phyloP scores from a whole-genome alignment of 1,140 invertebrate genomes.

The Polyergus mexicanus region DNA sequence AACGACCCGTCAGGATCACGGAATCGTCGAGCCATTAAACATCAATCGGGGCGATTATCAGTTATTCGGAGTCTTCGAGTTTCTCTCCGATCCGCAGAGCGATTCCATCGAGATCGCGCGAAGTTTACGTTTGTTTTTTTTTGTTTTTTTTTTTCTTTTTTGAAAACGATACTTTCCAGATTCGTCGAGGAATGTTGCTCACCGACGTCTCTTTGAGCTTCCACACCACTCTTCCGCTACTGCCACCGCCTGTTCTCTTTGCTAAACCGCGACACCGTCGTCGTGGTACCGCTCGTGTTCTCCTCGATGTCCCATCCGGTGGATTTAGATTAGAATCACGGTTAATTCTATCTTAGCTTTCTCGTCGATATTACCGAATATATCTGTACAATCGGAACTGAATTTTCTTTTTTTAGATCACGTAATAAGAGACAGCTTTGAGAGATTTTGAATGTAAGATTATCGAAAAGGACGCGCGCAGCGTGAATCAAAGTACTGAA shows the following conservation, averaged over 20 bases:
- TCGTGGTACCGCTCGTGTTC: constrained; percentile 27
- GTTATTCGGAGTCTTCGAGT: neutral
- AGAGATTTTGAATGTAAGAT: neutral
- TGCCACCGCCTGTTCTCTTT: constrained; percentile 26
- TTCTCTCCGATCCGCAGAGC: neutral
- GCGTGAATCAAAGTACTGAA: constrained; percentile 6
- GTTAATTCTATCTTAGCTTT: constrained; percentile 2
- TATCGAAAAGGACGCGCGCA: neutral
- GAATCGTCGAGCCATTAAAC: constrained; percentile 5
- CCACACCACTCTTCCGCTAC: constrained; percentile 49
- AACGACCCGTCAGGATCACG: constrained; percentile 13
- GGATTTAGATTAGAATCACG: constrained; percentile 6
- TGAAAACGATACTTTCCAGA: neutral
- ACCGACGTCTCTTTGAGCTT: constrained; percentile 50
- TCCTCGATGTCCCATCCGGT: constrained; percentile 12
- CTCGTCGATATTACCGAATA: neutral
- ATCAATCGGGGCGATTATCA: constrained; percentile 5
- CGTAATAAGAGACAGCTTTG: neutral
- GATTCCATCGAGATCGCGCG: neutral
- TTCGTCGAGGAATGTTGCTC: neutral
- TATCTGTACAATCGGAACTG: neutral
- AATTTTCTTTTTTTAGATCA: neutral
- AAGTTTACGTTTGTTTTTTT: neutral
- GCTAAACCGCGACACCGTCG: constrained; percentile 38
- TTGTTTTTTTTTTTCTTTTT: too few species aligned